phyloP scores from a whole-genome alignment of 2,113 vertebrate genomes.

The Morone saxatilis region DNA sequence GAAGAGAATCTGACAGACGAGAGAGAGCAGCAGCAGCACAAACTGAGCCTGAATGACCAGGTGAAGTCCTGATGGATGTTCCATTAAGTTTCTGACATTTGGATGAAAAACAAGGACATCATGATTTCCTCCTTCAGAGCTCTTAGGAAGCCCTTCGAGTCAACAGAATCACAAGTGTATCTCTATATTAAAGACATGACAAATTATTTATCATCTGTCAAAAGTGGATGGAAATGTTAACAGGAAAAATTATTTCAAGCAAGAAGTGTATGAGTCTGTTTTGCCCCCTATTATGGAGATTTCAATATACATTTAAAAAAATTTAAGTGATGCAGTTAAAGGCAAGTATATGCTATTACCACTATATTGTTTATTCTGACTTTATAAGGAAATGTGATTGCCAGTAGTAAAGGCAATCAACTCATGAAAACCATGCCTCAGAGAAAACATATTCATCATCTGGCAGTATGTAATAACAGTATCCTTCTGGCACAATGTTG shows the following conservation, averaged over 20 bases:
- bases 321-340: not conserved
- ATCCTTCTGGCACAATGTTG: not conserved
- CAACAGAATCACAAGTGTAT: not conserved
- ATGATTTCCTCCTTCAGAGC: not conserved
- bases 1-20: constrained; percentile 5
- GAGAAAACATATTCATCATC: not conserved
- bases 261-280: not conserved
- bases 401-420: not conserved
- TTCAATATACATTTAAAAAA: not conserved
- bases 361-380: not conserved
- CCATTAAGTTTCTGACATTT: constrained; percentile 28
- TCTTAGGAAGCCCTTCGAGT: not conserved
- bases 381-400: not conserved
- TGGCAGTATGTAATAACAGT: not conserved
- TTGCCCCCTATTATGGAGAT: not conserved
- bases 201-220: constrained; percentile 27
- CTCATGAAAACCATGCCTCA: not conserved
- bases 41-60: constrained; percentile 27
- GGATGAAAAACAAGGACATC: constrained; percentile 16
- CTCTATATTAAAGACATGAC: not conserved
- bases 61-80: constrained; percentile 37
- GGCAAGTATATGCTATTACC: not conserved
- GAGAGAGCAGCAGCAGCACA: not conserved
- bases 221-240: not conserved
- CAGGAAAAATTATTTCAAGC: not conserved